Evolutionary conservation across 2,797 vertebrate genomes (phyloP).

Genomic region (Chloroceryle inda): DNA sequence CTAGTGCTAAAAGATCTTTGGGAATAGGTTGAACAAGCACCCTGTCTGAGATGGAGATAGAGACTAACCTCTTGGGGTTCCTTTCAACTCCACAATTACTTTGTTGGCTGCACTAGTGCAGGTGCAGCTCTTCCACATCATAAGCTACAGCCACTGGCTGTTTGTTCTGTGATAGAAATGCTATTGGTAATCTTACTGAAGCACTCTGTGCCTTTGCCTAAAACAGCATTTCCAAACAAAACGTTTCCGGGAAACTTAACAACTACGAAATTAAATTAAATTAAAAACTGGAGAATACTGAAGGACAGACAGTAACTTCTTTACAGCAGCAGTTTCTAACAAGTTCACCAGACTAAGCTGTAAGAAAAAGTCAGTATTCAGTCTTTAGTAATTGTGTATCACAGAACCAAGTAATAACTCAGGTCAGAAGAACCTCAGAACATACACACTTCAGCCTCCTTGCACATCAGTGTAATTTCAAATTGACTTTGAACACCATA

Average conservation of each 20-base stretch:
- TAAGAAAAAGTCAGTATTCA: neutral
- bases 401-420: neutral
- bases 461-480: neutral
- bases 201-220: neutral
- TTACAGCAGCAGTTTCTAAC: neutral
- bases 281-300: neutral
- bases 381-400: neutral
- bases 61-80: neutral
- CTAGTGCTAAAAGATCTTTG: neutral
- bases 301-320: neutral
- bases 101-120: neutral
- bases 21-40: neutral
- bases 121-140: neutral
- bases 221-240: neutral
- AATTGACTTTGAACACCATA: neutral
- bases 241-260: neutral
- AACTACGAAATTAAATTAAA: neutral
- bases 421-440: neutral
- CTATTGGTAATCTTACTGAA: neutral
- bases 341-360: neutral
- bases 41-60: neutral
- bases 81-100: neutral
- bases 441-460: neutral
- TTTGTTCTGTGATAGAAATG: neutral
- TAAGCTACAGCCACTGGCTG: neutral